Conservation (phyloP, 2,888 invertebrate genomes). For the Drosophila birchii region DNA sequence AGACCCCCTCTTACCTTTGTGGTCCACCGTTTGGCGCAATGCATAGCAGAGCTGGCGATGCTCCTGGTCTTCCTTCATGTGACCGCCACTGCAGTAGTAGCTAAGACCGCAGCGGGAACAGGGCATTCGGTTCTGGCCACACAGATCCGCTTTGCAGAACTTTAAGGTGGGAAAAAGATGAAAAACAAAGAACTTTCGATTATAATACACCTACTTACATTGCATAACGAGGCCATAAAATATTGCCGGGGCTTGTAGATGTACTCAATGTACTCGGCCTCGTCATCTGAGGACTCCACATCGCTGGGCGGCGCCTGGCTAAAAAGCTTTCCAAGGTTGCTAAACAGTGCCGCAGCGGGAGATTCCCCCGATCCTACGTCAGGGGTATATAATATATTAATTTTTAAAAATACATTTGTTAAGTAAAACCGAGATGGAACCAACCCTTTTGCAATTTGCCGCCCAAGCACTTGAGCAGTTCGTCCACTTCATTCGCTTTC, state of each 20-base stretch:
- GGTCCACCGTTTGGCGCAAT: slow-evolving; percentile 86
- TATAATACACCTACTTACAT: slow-evolving; percentile 53
- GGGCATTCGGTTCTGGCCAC: slow-evolving; percentile 56
- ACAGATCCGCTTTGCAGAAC: slow-evolving; percentile 81
- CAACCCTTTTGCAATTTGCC: slow-evolving; percentile 64
- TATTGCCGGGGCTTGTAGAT: slow-evolving; percentile 88
- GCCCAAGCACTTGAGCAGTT: slow-evolving; percentile 54
- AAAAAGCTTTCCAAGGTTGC: slow-evolving; percentile 79
- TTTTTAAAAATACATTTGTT: background rate
- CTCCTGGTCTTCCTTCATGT: slow-evolving; percentile 87
- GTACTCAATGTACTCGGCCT: slow-evolving; percentile 87
- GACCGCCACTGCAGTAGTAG: slow-evolving; percentile 88
- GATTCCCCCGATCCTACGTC: slow-evolving; percentile 38
- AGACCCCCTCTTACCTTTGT: slow-evolving; percentile 85
- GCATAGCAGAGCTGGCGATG: slow-evolving; percentile 88
- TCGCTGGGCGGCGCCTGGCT: slow-evolving; percentile 79
- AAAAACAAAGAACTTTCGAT: background rate
- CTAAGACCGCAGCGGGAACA: slow-evolving; percentile 87
- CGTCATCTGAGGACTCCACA: slow-evolving; percentile 85
- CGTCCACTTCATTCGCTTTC: slow-evolving; percentile 47
- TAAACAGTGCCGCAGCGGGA: slow-evolving; percentile 71
- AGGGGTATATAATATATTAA: background rate
- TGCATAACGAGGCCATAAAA: slow-evolving; percentile 87
- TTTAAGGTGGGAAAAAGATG: background rate
- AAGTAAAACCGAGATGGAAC: background rate